Percentiles rank a stretch among this genome's conserved stretches.
These are phyloP conservation scores for Podarcis raffonei DNA, from an alignment of 2,113 vertebrate species.

Conservation along the genomic window DNA sequence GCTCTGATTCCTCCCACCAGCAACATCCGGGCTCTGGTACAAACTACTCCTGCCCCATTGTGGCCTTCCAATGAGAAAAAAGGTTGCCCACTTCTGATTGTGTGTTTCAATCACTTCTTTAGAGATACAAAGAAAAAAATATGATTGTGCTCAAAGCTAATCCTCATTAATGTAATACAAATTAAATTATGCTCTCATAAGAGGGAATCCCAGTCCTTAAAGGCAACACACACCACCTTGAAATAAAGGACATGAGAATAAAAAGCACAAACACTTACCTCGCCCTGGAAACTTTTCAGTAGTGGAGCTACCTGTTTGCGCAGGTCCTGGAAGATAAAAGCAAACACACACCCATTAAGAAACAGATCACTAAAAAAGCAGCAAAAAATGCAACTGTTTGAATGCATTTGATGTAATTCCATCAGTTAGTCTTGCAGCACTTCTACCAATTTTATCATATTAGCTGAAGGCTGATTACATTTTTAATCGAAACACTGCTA, in stretches of 20 bases:
- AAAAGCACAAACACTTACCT: conserved; percentile 82
- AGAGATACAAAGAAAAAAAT: background rate
- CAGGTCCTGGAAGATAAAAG: conserved; percentile 86
- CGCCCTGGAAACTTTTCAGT: conserved; percentile 99
- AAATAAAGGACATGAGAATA: fast-evolving
- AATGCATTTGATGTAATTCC: background rate
- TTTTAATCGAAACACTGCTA: conserved; percentile 25
- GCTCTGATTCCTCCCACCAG: background rate
- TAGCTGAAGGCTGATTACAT: background rate
- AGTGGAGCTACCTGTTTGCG: conserved; percentile 98
- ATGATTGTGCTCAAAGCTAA: background rate
- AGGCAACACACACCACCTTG: background rate
- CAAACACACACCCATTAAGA: conserved; percentile 50
- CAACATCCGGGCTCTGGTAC: background rate
- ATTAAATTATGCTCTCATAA: background rate
- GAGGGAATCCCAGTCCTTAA: background rate
- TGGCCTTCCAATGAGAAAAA: no score
- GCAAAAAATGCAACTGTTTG: background rate
- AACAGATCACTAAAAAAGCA: background rate
- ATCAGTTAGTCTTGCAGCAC: background rate
- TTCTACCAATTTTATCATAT: conserved; percentile 10
- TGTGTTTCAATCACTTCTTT: background rate
- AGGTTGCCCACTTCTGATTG: no score
- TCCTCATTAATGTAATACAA: background rate
- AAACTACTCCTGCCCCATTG: no score